These are phyloP conservation scores for Pasiphila rectangulata DNA, from an alignment of 2,888 invertebrate species.

Conservation along the genomic window DNA sequence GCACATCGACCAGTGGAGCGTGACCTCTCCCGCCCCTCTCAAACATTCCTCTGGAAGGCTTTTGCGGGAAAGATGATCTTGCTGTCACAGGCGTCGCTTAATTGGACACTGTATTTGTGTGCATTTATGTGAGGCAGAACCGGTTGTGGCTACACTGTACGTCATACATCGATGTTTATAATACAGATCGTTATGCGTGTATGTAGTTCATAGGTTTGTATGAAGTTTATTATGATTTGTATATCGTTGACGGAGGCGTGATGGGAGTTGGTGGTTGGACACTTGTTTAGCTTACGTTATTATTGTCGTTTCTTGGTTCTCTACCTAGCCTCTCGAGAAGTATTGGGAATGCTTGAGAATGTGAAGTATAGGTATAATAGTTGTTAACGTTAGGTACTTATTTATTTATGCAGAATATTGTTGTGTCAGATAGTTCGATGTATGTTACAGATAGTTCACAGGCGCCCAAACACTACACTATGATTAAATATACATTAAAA, in stretches of 20 bases:
- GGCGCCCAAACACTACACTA: no score
- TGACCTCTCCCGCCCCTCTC: conserved; percentile 53
- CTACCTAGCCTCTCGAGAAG: no score
- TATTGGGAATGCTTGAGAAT: no score
- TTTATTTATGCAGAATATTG: no score
- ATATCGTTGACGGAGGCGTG: conserved; percentile 64
- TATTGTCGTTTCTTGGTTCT: no score
- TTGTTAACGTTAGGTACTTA: no score
- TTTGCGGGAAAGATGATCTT: conserved; percentile 55
- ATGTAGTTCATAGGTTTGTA: conserved; percentile 59
- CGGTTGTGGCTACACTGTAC: conserved; percentile 69
- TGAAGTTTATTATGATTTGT: conserved; percentile 74
- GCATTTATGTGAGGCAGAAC: conserved; percentile 68
- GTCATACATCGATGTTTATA: conserved; percentile 66
- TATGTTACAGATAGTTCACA: no score
- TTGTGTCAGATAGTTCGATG: no score
- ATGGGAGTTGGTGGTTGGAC: conserved; percentile 60
- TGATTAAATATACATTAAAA: no score
- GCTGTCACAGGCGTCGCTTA: conserved; percentile 68
- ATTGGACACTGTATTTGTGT: conserved; percentile 71
- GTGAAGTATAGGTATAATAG: no score
- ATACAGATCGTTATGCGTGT: conserved; percentile 58
- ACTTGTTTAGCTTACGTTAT: conserved; percentile 52
- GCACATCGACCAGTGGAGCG: conserved; percentile 54
- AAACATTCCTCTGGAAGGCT: conserved; percentile 42